These are phyloP conservation scores for Encarsia formosa DNA, from an alignment of 2,888 invertebrate species.

Conservation along the genomic window DNA sequence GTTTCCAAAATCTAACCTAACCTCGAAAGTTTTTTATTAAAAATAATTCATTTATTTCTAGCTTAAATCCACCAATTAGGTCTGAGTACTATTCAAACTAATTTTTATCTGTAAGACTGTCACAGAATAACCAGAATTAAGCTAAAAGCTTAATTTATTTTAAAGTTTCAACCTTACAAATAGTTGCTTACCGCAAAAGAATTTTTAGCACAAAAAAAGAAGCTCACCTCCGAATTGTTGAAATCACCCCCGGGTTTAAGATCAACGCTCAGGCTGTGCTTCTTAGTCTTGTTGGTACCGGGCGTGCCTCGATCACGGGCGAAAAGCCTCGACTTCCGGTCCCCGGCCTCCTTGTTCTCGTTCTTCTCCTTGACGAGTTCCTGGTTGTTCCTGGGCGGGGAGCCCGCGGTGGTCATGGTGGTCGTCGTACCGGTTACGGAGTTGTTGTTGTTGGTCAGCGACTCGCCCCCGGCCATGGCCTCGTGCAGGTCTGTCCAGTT, in stretches of 20 bases:
- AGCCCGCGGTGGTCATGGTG: slow-evolving; percentile 54
- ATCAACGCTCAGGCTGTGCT: slow-evolving; percentile 58
- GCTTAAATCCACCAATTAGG: too few species aligned
- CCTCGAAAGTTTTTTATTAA: too few species aligned
- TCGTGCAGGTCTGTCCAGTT: slow-evolving; percentile 67
- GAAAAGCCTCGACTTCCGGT: slow-evolving; percentile 60
- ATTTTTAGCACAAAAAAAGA: too few species aligned
- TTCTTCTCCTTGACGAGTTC: slow-evolving; percentile 48
- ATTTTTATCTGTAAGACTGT: too few species aligned
- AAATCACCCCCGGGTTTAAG: slow-evolving; percentile 45
- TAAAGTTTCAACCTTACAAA: too few species aligned
- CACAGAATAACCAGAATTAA: too few species aligned
- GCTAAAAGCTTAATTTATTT: too few species aligned
- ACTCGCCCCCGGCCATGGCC: slow-evolving; percentile 55
- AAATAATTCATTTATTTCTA: too few species aligned
- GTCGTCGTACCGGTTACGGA: slow-evolving; percentile 26
- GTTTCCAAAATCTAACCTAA: too few species aligned
- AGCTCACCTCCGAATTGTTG: slow-evolving; percentile 44
- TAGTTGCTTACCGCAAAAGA: too few species aligned
- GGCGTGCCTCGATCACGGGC: slow-evolving; percentile 51
- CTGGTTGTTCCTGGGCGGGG: slow-evolving; percentile 59
- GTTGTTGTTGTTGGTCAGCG: not conserved
- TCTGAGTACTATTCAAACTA: too few species aligned
- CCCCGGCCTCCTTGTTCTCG: slow-evolving; percentile 46
- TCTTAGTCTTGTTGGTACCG: slow-evolving; percentile 59